These are phyloP conservation scores for Desmodus rotundus DNA, from an alignment of 2,113 vertebrate genomes.

Conservation along the genomic window DNA sequence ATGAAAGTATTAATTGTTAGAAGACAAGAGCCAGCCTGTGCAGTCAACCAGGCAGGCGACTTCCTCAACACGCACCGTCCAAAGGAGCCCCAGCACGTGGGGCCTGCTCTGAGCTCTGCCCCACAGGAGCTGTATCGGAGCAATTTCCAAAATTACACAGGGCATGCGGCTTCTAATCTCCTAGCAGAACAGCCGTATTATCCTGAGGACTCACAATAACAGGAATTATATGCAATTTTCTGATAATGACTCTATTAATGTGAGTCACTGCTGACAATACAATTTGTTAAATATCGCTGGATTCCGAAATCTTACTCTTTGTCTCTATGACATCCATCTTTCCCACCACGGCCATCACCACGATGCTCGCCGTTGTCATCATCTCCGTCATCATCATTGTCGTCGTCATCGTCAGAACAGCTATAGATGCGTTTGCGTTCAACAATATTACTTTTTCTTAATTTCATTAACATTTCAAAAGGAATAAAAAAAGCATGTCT, in stretches of 20 bases:
- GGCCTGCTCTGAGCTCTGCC: conserved; percentile 40
- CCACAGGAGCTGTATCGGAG: conserved; percentile 60
- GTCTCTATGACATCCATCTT: conserved; percentile 40
- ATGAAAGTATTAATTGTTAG: conserved; percentile 27
- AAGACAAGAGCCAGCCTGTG: neutral
- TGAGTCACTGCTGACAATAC: conserved; percentile 73
- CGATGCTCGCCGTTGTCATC: neutral
- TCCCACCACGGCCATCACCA: neutral
- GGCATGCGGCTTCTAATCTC: conserved; percentile 59
- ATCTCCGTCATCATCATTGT: neutral
- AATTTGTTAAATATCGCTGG: conserved; percentile 68
- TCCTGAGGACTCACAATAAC: conserved; percentile 69
- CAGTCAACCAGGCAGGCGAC: neutral
- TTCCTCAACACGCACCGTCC: neutral
- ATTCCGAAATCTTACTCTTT: conserved; percentile 23
- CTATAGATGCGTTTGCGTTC: neutral
- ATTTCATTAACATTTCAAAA: neutral
- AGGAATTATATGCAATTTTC: conserved; percentile 73
- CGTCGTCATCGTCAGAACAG: neutral
- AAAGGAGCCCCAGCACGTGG: neutral
- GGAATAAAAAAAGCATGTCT: neutral
- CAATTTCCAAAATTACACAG: conserved; percentile 69
- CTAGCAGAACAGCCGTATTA: conserved; percentile 66
- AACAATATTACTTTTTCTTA: neutral
- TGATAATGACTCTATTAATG: conserved; percentile 75